Base-by-base conservation (phyloP, 1,140 invertebrate species). In the Euwallacea similis region DNA sequence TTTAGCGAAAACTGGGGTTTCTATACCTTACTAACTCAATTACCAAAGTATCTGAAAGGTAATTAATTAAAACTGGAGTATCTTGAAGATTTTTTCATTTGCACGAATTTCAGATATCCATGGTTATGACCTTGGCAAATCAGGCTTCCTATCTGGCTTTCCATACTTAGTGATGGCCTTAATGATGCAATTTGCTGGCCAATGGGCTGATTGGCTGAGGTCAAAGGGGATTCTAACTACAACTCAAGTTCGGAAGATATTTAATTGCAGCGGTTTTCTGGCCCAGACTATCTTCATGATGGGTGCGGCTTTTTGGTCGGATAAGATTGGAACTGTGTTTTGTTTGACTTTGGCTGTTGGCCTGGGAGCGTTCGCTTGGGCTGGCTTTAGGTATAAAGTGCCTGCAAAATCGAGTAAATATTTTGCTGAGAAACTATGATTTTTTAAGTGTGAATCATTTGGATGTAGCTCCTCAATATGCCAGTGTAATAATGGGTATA, bases 1-100 rank as follows among this genome's bases (percentile, higher is more conserved):
- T 97, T 97, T 82, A 90, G 93, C 68, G 95, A 97, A 82, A 97
- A 97, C 83, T 98, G 95, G 95, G 95, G 95, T 11, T 96, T 97
- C 82, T 97, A 97, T 79, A 97, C 94, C 0, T 86, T 96, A 79
- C 85, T 97, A 0, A 96, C 94, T 0, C 91, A 94, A 76, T 82
- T 98, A 43, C 96, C 96, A 2, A 94, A 91, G 44, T 98, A 95
- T 82, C 91, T 98, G 87, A 92, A 88, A 84, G 91, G 92, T 93
- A 13, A 1, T 50, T 10, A 50, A 50, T 11, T 10, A 50, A 50
- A 50, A 50, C 46, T 50, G 2, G 46, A 50, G 13, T 6, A 13
- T 50, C 46, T 50, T 50, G 46, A 6, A 50, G 13, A 33, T 33
- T 4, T 33, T 33, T 33, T 33, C 21, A 2, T 33, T 2, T 33